These are phyloP conservation scores for Pseudorasbora parva DNA, from an alignment of 2,113 vertebrate genomes.

Conservation along the genomic window DNA sequence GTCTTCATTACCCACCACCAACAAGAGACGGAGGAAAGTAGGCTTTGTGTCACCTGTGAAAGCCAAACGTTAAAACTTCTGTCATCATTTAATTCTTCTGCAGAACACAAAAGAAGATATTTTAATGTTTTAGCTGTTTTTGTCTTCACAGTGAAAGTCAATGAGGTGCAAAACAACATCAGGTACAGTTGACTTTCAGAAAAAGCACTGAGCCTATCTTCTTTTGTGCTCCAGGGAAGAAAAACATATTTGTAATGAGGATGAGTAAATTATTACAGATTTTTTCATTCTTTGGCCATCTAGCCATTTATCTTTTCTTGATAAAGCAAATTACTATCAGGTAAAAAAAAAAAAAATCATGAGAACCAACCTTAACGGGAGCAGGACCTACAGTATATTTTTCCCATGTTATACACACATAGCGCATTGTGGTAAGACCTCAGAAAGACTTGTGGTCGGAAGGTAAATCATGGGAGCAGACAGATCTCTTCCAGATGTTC, in stretches of 20 bases:
- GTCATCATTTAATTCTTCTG: not conserved
- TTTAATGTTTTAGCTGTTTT: not conserved
- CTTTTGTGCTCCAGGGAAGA: not conserved
- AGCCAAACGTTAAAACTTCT: not conserved
- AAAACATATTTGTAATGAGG: not conserved
- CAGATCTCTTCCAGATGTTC: conserved; percentile 78
- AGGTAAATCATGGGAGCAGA: conserved; percentile 69
- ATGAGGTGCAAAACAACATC: not conserved
- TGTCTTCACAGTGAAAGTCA: not conserved
- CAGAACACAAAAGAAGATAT: not conserved
- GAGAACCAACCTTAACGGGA: not conserved
- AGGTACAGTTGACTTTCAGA: not conserved
- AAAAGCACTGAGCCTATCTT: not conserved
- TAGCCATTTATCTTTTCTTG: not conserved
- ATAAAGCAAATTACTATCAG: not conserved
- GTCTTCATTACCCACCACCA: not conserved
- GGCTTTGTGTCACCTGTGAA: conserved; percentile 10
- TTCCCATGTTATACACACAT: conserved; percentile 48
- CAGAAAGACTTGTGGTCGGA: conserved; percentile 60
- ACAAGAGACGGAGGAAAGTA: not conserved
- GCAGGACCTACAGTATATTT: conserved; percentile 10
- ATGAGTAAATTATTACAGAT: not conserved
- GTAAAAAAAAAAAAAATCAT: not conserved
- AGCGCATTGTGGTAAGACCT: conserved; percentile 56
- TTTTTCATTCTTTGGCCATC: not conserved